Conservation (phyloP, 2,113 vertebrate species). For the Solea solea region DNA sequence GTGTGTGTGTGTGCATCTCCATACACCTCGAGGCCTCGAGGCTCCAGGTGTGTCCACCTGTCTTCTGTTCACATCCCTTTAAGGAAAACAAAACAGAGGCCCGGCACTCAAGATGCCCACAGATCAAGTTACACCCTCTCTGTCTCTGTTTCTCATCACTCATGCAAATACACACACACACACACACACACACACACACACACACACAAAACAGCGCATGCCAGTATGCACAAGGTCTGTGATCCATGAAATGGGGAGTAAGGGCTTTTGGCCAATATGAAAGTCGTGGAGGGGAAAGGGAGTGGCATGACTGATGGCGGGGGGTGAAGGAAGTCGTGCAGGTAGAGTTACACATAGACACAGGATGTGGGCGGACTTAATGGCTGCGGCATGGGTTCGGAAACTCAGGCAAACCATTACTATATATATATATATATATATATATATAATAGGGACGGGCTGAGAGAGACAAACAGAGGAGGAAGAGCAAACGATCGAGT, state of each 20-base stretch:
- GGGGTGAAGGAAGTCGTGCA: conserved; percentile 49
- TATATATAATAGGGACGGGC: too few species aligned
- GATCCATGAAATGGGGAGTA: conserved; percentile 79
- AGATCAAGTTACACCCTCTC: conserved; percentile 63
- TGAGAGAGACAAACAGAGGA: neutral
- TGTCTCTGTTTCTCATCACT: conserved; percentile 49
- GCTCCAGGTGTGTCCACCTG: conserved; percentile 71
- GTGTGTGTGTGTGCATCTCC: neutral
- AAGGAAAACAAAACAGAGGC: conserved; percentile 54
- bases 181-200: conserved; percentile 33
- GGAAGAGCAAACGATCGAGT: conserved; percentile 4
- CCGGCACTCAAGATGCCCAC: conserved; percentile 51
- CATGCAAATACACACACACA: conserved; percentile 46
- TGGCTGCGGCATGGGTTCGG: neutral
- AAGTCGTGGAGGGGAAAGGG: conserved; percentile 48
- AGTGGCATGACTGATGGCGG: conserved; percentile 69
- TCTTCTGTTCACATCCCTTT: conserved; percentile 56
- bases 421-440: too few species aligned
- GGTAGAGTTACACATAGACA: conserved; percentile 59
- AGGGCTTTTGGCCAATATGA: conserved; percentile 64
- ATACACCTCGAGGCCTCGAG: conserved; percentile 17
- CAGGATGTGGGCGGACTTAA: conserved; percentile 16
- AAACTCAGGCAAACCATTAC: neutral
- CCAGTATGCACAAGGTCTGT: conserved; percentile 63
- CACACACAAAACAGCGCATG: conserved; percentile 26